Base-by-base conservation (phyloP, 2,797 vertebrate species). In the Melanogrammus aeglefinus region DNA sequence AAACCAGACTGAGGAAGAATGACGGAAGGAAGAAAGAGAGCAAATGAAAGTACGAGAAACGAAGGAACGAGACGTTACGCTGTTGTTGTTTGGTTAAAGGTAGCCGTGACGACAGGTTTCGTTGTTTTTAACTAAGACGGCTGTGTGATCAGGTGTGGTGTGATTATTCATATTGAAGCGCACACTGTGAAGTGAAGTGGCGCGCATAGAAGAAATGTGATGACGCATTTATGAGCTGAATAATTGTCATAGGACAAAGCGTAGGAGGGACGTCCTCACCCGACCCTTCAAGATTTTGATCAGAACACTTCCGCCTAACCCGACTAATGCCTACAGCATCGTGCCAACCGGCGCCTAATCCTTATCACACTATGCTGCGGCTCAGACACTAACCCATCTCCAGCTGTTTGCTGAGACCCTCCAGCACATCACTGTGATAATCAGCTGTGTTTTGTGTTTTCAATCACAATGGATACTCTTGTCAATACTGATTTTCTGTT, bases 1-100 rank as follows among this genome's bases (percentile, higher is more conserved):
- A 75, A 69, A 27, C 41, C 38, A 38, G 13, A 63, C 29, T 57
- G 79, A 85, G 81, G 41, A 78, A 16, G 36, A 51, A 1, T 2
- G 16, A 21, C 33, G 31, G 21, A 39, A 39, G 16, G 4, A 21
- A 38, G 33, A 1, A 1, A 66, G 57, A 8, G n/a, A n/a, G n/a
- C n/a, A n/a, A 24, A 31, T 72, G 12, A 72, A 18, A 31, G 31
- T 2, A 31, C 31, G 31, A 38, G 33, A 1, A 4, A 66, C 7
- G 5, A 27, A 31, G 18, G 13, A 72, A 21, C 10, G 29, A 14
- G 21, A 35, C 5, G 4, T 4, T 36, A 36, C 35, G 6, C 10
- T 12, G 70, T 72, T 72, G 35, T 33, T 36, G 21, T 41, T 69
- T 66, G 57, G 57, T 8, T 24, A 4, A 3, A 66, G 57, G 57